Conservation (phyloP, 2,888 invertebrate genomes). For the Macroteleia sp. region DNA sequence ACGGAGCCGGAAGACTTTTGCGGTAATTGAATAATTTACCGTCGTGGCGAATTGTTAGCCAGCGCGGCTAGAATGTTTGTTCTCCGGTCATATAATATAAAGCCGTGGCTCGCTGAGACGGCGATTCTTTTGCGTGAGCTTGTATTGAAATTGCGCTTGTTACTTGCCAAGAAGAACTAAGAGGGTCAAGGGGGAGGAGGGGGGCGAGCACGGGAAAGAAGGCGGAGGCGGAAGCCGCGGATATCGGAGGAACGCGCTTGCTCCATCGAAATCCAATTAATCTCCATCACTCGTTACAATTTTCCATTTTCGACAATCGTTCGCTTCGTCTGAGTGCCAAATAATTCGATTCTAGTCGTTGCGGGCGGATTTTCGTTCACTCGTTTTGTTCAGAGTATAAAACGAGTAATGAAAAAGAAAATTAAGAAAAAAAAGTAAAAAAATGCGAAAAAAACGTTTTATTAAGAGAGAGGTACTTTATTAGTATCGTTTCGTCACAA, state of each 20-base stretch:
- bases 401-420: too few relatives aligned
- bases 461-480: too few relatives aligned
- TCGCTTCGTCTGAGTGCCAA: slow-evolving; percentile 38
- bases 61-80: slow-evolving; percentile 39
- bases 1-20: slow-evolving; percentile 31
- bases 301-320: slow-evolving; percentile 49
- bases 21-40: slow-evolving; percentile 51
- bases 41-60: slow-evolving; percentile 33
- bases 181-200: too few relatives aligned
- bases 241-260: slow-evolving; percentile 42
- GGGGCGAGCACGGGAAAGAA: slow-evolving; percentile 10
- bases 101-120: slow-evolving; percentile 12
- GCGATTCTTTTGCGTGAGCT: slow-evolving; percentile 31
- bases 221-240: slow-evolving; percentile 30
- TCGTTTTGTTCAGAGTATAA: too few relatives aligned
- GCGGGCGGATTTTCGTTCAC: slow-evolving; percentile 37
- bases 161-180: too few relatives aligned
- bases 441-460: slow-evolving; percentile 10
- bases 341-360: slow-evolving; percentile 49
- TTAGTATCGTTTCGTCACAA: slow-evolving; percentile 22
- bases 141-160: slow-evolving; percentile 33
- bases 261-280: slow-evolving; percentile 58
- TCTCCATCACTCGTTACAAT: slow-evolving; percentile 55
- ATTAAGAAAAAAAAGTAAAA: too few relatives aligned
- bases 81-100: slow-evolving; percentile 30